Conservation (phyloP, 35 echinoderm and acorn worm species). For the Stichopus chloronotus region DNA sequence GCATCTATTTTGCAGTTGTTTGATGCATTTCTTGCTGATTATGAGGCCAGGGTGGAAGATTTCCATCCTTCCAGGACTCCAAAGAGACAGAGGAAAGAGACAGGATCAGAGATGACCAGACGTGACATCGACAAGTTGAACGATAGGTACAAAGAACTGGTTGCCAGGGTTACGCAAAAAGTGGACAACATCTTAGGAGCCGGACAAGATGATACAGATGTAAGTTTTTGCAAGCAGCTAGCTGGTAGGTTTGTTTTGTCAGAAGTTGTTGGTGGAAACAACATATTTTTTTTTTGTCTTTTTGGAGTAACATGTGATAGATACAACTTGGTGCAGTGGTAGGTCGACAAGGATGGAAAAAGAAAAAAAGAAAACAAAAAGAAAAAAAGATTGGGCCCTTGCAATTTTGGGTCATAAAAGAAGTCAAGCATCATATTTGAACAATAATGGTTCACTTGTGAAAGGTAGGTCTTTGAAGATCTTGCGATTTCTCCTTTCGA, state of each 20-base stretch:
- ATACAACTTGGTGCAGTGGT: background rate
- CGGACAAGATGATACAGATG: slow-evolving; percentile 64
- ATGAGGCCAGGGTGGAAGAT: slow-evolving; percentile 59
- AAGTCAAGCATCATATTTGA: too few relatives aligned
- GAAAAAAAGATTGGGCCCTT: too few relatives aligned
- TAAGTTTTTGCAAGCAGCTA: slow-evolving; percentile 53
- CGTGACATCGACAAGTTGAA: slow-evolving; percentile 84
- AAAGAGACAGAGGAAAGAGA: slow-evolving; percentile 61
- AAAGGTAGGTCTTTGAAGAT: too few relatives aligned
- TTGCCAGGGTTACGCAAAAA: slow-evolving; percentile 65
- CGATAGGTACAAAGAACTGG: slow-evolving; percentile 74
- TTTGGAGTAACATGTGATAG: background rate
- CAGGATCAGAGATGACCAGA: slow-evolving; percentile 64
- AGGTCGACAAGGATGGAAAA: background rate
- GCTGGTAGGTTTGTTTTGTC: slow-evolving; percentile 20
- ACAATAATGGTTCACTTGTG: too few relatives aligned
- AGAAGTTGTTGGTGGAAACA: background rate
- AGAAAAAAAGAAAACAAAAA: too few relatives aligned
- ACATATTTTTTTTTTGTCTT: background rate
- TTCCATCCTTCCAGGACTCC: slow-evolving; percentile 31
- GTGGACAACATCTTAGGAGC: slow-evolving; percentile 70
- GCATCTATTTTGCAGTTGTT: slow-evolving; percentile 61
- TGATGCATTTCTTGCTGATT: slow-evolving; percentile 68
- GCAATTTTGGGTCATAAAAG: too few relatives aligned
- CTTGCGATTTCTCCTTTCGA: too few relatives aligned